phyloP scores from a whole-genome alignment of 1,140 invertebrate genomes.

The Pogonognathellus flavescens region DNA sequence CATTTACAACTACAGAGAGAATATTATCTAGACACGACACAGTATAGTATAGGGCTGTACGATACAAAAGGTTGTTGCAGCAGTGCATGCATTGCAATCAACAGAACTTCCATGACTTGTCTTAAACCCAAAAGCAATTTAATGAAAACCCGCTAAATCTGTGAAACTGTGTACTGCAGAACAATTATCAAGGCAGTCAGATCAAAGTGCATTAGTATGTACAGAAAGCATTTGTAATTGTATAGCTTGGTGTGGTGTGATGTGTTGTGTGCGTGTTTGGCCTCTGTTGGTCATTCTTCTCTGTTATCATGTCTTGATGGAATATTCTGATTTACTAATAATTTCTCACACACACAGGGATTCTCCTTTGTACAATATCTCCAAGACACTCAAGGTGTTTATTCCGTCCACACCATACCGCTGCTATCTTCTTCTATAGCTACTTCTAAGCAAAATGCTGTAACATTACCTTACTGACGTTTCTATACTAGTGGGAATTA shows the following conservation, averaged over 20 bases:
- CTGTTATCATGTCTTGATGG: constrained; percentile 12
- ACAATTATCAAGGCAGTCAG: constrained; percentile 18
- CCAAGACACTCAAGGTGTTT: not conserved
- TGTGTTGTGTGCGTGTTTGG: constrained; percentile 23
- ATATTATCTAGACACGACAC: not conserved
- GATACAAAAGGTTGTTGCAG: too few species aligned
- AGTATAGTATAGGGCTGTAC: too few species aligned
- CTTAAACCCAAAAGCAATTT: not conserved
- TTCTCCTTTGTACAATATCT: not conserved
- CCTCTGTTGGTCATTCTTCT: constrained; percentile 10
- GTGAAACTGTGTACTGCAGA: not conserved
- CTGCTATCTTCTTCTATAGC: too few species aligned
- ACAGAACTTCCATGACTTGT: not conserved
- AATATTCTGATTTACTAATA: constrained; percentile 4
- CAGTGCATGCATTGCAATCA: not conserved
- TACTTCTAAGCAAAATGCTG: too few species aligned
- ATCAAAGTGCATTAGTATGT: constrained; percentile 23
- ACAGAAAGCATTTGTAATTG: constrained; percentile 10
- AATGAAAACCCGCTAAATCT: constrained; percentile 45
- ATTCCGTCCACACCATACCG: too few species aligned
- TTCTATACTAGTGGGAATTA: not conserved
- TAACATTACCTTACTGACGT: not conserved
- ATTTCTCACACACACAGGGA: constrained; percentile 5
- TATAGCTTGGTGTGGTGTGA: constrained; percentile 20
- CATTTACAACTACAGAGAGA: not conserved